A percentile compares a stretch with the other conserved stretches of the same genome.
Conservation (phyloP, 2,797 vertebrate genomes). For the Spinibarbus caldwelli region DNA sequence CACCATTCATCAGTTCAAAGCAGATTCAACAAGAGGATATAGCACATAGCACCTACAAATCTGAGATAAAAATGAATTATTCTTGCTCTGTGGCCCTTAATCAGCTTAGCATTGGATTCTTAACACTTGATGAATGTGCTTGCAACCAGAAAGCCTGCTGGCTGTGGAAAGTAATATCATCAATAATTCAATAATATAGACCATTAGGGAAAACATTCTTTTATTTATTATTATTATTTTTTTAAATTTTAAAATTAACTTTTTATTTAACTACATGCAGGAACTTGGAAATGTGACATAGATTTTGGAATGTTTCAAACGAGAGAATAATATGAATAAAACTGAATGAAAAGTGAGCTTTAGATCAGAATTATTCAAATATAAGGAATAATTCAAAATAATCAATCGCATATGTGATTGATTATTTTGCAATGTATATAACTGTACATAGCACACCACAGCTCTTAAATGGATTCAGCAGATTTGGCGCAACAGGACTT, state of each 20-base stretch:
- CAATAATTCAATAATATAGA: slow-evolving; percentile 60
- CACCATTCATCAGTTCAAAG: not conserved
- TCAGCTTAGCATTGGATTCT: slow-evolving; percentile 67
- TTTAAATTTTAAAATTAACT: not conserved
- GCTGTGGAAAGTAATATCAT: slow-evolving; percentile 62
- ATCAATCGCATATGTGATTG: not conserved
- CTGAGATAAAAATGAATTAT: slow-evolving; percentile 12
- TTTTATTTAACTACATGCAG: not conserved
- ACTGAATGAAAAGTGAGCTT: not conserved
- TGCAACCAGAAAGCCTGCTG: slow-evolving; percentile 18
- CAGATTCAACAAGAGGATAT: slow-evolving; percentile 4
- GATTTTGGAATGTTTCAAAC: not conserved
- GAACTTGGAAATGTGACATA: not conserved
- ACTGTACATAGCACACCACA: not conserved
- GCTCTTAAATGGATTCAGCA: not conserved
- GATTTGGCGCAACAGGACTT: slow-evolving; percentile 51
- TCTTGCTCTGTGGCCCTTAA: slow-evolving; percentile 56
- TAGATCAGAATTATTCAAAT: not conserved
- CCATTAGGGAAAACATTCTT: not conserved
- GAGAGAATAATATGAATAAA: not conserved
- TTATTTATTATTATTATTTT: not conserved
- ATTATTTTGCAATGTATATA: not conserved
- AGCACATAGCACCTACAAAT: slow-evolving; percentile 3
- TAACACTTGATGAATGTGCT: slow-evolving; percentile 56
- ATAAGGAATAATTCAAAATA: not conserved